Percentiles rank a stretch among this genome's conserved stretches.
These are phyloP conservation scores for Phainopepla nitens DNA, from an alignment of 2,113 vertebrate species.

Conservation along the genomic window DNA sequence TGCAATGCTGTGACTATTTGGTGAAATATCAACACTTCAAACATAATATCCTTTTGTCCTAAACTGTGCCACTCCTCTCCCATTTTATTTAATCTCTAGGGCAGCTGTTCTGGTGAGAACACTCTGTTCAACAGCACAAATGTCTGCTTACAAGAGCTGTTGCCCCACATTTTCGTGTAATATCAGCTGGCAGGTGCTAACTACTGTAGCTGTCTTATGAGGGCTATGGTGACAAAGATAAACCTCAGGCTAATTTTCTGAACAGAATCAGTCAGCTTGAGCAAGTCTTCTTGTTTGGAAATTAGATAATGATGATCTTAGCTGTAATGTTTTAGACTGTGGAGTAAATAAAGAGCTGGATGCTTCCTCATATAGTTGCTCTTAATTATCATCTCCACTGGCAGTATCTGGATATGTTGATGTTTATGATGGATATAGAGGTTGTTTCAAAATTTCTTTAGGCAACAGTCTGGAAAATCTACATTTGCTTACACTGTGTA, in stretches of 20 bases:
- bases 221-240: not conserved
- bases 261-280: constrained; percentile 6
- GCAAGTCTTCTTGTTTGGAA: constrained; percentile 12
- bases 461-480: constrained; percentile 39
- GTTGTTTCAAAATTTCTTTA: constrained; percentile 32
- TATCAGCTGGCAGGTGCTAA: constrained; percentile 8
- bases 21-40: not conserved
- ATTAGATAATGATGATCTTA: not conserved
- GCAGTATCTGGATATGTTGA: not conserved
- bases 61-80: not conserved
- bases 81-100: not conserved
- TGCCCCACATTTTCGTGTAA: not conserved
- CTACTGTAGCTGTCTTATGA: not conserved
- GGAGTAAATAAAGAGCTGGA: constrained; percentile 1
- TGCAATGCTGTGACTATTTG: not conserved
- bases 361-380: constrained; percentile 29
- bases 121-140: not conserved
- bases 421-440: constrained; percentile 43
- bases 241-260: not conserved
- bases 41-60: not conserved
- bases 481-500: not conserved
- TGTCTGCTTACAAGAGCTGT: not conserved
- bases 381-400: constrained; percentile 41
- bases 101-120: not conserved
- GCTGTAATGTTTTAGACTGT: constrained; percentile 36